Evolutionary conservation across 2,113 vertebrate genomes (phyloP).

Genomic region (Collichthys lucidus): DNA sequence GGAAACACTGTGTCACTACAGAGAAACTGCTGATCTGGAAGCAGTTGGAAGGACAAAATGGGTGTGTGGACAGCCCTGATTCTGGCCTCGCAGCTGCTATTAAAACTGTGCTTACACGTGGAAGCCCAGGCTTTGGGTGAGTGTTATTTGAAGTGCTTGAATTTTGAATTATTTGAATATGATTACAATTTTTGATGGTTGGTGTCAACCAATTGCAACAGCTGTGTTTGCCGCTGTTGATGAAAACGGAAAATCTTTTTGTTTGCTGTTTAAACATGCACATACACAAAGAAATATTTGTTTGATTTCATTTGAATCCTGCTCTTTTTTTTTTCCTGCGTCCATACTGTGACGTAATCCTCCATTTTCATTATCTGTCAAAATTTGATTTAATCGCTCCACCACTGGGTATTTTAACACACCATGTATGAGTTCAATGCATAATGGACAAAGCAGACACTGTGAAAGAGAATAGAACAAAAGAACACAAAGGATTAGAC

Average conservation of each 20-base stretch:
- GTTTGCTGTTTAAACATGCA: conserved; percentile 1
- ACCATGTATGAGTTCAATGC: conserved; percentile 55
- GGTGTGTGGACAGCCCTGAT: conserved; percentile 70
- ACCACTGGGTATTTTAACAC: conserved; percentile 54
- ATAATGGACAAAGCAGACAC: conserved; percentile 78
- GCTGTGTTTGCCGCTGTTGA: neutral
- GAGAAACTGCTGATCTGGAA: conserved; percentile 55
- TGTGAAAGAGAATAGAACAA: conserved; percentile 63
- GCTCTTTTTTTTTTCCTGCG: conserved; percentile 27
- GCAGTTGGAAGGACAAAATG: conserved; percentile 73
- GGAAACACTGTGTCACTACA: conserved; percentile 35
- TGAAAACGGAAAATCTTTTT: neutral
- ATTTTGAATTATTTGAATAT: conserved; percentile 13
- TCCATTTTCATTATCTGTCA: conserved; percentile 56
- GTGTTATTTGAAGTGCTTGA: conserved; percentile 37
- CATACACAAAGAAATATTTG: conserved; percentile 14
- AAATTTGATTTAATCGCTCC: conserved; percentile 62
- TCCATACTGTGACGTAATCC: conserved; percentile 44
- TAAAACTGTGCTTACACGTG: conserved; percentile 79
- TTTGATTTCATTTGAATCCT: conserved; percentile 38
- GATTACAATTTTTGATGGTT: neutral
- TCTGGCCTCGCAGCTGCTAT: conserved; percentile 83
- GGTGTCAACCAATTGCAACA: neutral
- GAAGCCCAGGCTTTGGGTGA: conserved; percentile 81
- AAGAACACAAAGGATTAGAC: conserved; percentile 69